phyloP scores from a whole-genome alignment of 1,140 invertebrate species.

The Sycophaga agraensis region DNA sequence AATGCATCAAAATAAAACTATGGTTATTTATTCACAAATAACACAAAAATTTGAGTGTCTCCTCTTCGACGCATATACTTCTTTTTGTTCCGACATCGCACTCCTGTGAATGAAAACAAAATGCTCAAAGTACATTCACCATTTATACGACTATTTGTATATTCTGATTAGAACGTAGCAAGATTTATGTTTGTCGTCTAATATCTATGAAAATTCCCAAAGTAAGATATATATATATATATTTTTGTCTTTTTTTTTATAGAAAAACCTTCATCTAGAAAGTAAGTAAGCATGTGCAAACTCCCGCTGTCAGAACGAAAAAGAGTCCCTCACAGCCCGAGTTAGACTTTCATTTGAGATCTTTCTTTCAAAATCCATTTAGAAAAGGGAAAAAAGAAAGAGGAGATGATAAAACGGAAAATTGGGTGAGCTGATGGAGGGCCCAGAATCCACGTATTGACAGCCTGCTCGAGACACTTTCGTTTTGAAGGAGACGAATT shows the following conservation, averaged over 20 bases:
- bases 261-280: conserved; percentile 35
- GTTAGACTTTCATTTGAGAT: conserved; percentile 45
- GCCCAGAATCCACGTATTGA: conserved; percentile 21
- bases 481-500: conserved; percentile 19
- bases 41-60: conserved; percentile 23
- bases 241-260: conserved; percentile 25
- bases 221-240: too few relatives aligned
- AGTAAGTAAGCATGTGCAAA: conserved; percentile 41
- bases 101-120: conserved; percentile 31
- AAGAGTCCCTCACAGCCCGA: conserved; percentile 44
- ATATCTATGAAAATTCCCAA: conserved; percentile 37
- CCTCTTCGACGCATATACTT: background rate
- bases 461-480: conserved; percentile 9
- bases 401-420: background rate
- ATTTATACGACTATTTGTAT: conserved; percentile 37
- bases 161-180: conserved; percentile 34
- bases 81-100: background rate
- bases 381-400: conserved; percentile 1
- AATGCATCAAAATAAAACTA: conserved; percentile 10
- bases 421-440: conserved; percentile 5
- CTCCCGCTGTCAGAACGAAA: conserved; percentile 31
- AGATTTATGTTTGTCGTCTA: conserved; percentile 36
- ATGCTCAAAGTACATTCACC: conserved; percentile 38
- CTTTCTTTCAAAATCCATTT: conserved; percentile 29
- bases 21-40: background rate